Percentiles rank a stretch among this genome's conserved stretches.
Conservation (phyloP, 1,140 invertebrate genomes). For the Anastrepha ludens region DNA sequence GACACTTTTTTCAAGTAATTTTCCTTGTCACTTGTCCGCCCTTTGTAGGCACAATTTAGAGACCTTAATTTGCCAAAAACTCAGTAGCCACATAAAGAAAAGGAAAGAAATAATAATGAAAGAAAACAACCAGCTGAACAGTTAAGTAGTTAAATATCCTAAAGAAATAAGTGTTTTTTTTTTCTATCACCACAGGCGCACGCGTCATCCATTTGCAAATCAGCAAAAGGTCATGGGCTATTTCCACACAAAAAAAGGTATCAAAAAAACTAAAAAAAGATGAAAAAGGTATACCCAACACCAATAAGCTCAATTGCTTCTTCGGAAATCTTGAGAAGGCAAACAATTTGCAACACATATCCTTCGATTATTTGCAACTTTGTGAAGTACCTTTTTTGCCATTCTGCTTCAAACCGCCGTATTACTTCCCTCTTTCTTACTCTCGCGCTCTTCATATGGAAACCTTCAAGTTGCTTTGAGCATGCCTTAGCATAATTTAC, state of each 20-base stretch:
- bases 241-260: background rate
- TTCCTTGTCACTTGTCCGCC: background rate
- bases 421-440: background rate
- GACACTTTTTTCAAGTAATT: background rate
- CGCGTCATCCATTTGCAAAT: conserved; percentile 42
- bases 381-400: background rate
- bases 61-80: background rate
- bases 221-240: background rate
- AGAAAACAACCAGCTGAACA: background rate
- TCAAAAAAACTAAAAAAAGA: background rate
- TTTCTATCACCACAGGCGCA: background rate
- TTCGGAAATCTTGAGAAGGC: background rate
- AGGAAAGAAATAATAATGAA: background rate
- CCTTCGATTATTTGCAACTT: conserved; percentile 21
- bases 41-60: background rate
- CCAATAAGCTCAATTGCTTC: no score
- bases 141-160: background rate
- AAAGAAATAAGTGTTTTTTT: background rate
- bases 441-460: background rate
- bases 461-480: background rate
- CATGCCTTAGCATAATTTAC: conserved; percentile 14
- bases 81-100: background rate
- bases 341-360: background rate
- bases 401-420: background rate
- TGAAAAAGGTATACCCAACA: background rate